Percentiles rank a stretch among this genome's conserved stretches.
Conservation (phyloP, 2,797 vertebrate genomes). For the Chrosomus eos region DNA sequence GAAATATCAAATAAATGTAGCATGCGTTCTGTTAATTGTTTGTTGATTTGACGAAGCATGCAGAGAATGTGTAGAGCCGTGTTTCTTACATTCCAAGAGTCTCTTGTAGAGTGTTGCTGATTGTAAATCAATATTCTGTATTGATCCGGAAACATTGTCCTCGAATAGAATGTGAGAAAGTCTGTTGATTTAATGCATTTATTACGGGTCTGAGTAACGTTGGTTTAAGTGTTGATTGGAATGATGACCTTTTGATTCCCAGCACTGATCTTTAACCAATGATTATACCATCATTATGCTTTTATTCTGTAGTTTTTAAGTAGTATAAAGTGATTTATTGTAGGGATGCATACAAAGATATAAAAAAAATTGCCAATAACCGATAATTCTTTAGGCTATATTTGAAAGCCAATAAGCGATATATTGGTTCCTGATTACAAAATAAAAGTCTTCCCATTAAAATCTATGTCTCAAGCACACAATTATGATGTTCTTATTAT, state of each 20-base stretch:
- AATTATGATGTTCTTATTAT: no score
- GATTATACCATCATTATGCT: background rate
- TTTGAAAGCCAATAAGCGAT: no score
- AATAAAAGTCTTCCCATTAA: background rate
- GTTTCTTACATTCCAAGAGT: background rate
- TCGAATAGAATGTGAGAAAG: background rate
- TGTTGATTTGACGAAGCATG: background rate
- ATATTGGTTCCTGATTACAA: background rate
- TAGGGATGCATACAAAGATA: background rate
- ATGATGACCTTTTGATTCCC: background rate
- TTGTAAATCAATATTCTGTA: constrained; percentile 1
- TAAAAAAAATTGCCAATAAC: no score
- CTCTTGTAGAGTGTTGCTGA: background rate
- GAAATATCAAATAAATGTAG: background rate
- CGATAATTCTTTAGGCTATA: no score
- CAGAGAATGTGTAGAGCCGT: background rate
- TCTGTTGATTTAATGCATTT: background rate
- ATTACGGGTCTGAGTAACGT: background rate
- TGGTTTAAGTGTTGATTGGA: background rate
- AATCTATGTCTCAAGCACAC: no score
- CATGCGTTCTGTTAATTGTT: background rate
- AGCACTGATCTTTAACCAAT: background rate
- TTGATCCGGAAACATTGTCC: constrained; percentile 3
- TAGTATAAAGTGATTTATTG: background rate
- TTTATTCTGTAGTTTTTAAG: background rate